Evolutionary conservation across 1,140 invertebrate genomes (phyloP), one percentile per base, ranked within the genome.

Genomic region (Pygmarrhopalites habei): DNA sequence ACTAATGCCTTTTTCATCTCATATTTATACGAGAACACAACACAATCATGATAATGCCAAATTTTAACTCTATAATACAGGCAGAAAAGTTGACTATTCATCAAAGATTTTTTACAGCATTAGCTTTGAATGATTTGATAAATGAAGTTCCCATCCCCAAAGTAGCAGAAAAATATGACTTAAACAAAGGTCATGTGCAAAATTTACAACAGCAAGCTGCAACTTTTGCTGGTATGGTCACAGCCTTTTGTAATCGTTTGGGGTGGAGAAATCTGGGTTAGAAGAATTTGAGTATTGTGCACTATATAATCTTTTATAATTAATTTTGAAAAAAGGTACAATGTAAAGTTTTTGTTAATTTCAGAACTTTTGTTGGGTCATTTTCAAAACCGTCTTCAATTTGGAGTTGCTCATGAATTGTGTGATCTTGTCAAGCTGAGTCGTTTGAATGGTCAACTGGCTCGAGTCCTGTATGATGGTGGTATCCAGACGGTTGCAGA

Each of bases 201-300:
- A n/a, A n/a, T n/a, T 79, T 98, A 28, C 95, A 98, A 77, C 92
- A 97, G 74, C 86, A 88, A 51, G 86, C 94, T n/a, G 85, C 94
- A 29, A 95, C 92, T 28, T 97, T 97, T 84, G 92, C 95, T 55
- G 94, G 93, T 85, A 93, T 93, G 88, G 87, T 96, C 1, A 92
- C 90, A 1, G 85, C 87, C 21, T 96, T 97, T 78, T 95, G 92
- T 78, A 83, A 84, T 70, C 85, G 92, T 52, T 77, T 99, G n/a
- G 89, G 93, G 2, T 99, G 95, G 95, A n/a, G n/a, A n/a, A n/a
- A n/a, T n/a, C n/a, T n/a, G n/a, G n/a, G n/a, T n/a, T n/a, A n/a
- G n/a, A n/a, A n/a, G n/a, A n/a, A n/a, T n/a, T n/a, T n/a, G n/a
- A n/a, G n/a, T n/a, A n/a, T n/a, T n/a, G n/a, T n/a, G n/a, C n/a